These are phyloP conservation scores for Zelostemma sp. DNA, from an alignment of 1,140 invertebrate genomes.

Conservation along the genomic window DNA sequence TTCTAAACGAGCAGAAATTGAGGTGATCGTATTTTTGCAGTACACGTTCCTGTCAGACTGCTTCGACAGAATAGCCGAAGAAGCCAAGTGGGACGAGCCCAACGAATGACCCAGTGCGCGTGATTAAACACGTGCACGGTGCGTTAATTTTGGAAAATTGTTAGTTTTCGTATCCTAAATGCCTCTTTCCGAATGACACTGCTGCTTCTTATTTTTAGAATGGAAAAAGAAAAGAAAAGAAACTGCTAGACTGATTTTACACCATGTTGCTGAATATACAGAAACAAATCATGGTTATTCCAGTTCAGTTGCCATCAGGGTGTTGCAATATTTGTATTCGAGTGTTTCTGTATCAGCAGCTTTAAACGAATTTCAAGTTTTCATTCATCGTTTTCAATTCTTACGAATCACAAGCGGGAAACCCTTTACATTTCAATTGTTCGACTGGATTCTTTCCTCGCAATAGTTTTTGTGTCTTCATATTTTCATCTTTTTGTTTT, in stretches of 20 bases:
- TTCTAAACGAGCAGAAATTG: neutral
- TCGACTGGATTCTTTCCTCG: constrained; percentile 13
- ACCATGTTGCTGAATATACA: too few species aligned
- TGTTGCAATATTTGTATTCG: too few species aligned
- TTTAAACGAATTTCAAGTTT: too few species aligned
- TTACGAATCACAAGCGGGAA: constrained; percentile 12
- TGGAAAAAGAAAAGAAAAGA: neutral
- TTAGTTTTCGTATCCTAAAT: constrained; percentile 28
- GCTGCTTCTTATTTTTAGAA: neutral
- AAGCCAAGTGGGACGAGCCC: constrained; percentile 84
- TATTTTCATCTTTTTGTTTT: constrained; percentile 3
- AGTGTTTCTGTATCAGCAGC: too few species aligned
- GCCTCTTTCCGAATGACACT: neutral
- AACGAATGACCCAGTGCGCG: constrained; percentile 74
- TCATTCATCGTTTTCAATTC: constrained; percentile 5
- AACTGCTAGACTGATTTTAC: too few species aligned
- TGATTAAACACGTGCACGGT: constrained; percentile 43
- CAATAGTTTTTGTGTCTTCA: constrained; percentile 17
- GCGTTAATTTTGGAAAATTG: neutral
- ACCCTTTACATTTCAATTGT: neutral
- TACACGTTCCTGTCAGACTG: constrained; percentile 94
- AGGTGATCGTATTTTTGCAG: constrained; percentile 70
- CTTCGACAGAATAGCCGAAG: constrained; percentile 94
- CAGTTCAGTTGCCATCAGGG: too few species aligned
- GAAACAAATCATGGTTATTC: too few species aligned